Evolutionary conservation across 1,140 invertebrate genomes (phyloP).

Genomic region (Panonychus citri): DNA sequence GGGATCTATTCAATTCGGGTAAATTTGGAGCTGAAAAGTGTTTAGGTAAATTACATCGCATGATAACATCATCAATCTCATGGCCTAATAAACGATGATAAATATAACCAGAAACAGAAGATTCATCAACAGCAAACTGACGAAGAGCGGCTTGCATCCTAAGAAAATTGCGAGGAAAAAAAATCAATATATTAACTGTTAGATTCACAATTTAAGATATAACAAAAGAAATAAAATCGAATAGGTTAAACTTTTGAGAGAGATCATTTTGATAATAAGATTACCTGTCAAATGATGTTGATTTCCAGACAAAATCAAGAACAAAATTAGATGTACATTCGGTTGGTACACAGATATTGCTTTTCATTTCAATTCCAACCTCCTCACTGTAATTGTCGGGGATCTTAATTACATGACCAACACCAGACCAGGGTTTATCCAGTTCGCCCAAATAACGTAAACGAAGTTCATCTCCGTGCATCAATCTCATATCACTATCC

Average conservation of each 20-base stretch:
- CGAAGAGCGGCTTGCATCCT: slow-evolving; percentile 86
- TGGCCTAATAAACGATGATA: slow-evolving; percentile 90
- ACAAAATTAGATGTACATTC: slow-evolving; percentile 87
- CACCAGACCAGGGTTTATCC: slow-evolving; percentile 65
- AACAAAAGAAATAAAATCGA: neutral
- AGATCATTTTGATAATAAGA: neutral
- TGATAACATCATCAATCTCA: slow-evolving; percentile 83
- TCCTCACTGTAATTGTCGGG: slow-evolving; percentile 97
- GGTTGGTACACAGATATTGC: slow-evolving; percentile 60
- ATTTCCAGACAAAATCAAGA: slow-evolving; percentile 99
- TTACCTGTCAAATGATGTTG: slow-evolving; percentile 88
- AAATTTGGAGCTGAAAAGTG: slow-evolving; percentile 89
- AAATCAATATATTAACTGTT: slow-evolving; percentile 4
- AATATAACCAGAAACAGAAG: slow-evolving; percentile 87
- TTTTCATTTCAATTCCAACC: slow-evolving; percentile 86
- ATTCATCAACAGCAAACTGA: slow-evolving; percentile 87
- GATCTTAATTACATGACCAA: slow-evolving; percentile 91
- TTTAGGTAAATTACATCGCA: slow-evolving; percentile 70
- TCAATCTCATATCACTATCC: slow-evolving; percentile 70
- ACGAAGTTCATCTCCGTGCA: slow-evolving; percentile 94
- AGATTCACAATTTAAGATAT: slow-evolving; percentile 1
- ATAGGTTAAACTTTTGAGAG: no score
- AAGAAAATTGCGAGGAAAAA: slow-evolving; percentile 8
- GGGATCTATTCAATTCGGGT: slow-evolving; percentile 64
- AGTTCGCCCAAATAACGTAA: slow-evolving; percentile 78